Evolutionary conservation across 2,113 vertebrate species (phyloP), one percentile per base, ranked within the genome.

Genomic region (Gasterosteus nipponicus): DNA sequence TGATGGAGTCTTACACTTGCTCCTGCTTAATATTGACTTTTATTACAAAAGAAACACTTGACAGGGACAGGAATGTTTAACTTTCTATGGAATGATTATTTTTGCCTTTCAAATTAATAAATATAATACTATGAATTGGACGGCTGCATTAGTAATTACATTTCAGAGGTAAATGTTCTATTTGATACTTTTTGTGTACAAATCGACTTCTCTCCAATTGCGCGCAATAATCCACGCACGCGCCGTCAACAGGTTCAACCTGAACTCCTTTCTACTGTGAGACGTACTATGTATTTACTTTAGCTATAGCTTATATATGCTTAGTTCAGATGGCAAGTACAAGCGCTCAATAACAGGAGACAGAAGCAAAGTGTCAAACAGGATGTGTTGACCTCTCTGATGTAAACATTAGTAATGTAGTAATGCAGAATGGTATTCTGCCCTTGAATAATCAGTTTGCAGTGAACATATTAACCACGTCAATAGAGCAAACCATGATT

Each of bases 381-480:
- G 22, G 22, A 26, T 26, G 22, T 26, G 22, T 26, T 26, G 22
- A 26, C 22, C 22, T 26, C 46, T 75, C 12, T 71, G 18, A n/a
- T 60, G 19, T 26, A 42, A 46, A 44, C 19, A 60, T 51, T 19
- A 70, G 31, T 63, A 57, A 74, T 70, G 68, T 56, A 26, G 22
- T 26, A 26, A 26, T 26, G 22, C 22, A 26, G 22, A 78, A 70
- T 69, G 61, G 31, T 19, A 6, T 73, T 62, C 59, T 33, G 54
- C 64, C 69, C 51, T 77, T 67, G 49, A 86, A 64, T 58, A 53
- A 70, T 81, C 54, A 19, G 64, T 72, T 42, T 10, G 51, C 44
- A 38, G 29, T 73, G 38, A 51, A 63, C 54, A 75, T 80, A 83
- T 85, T 83, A 87, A 73, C 41, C 73, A 65, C 56, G 38, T 66